Evolutionary conservation across 2,888 invertebrate genomes (phyloP), one percentile per base, ranked within the genome.

Genomic region (Isotomurus palustris): DNA sequence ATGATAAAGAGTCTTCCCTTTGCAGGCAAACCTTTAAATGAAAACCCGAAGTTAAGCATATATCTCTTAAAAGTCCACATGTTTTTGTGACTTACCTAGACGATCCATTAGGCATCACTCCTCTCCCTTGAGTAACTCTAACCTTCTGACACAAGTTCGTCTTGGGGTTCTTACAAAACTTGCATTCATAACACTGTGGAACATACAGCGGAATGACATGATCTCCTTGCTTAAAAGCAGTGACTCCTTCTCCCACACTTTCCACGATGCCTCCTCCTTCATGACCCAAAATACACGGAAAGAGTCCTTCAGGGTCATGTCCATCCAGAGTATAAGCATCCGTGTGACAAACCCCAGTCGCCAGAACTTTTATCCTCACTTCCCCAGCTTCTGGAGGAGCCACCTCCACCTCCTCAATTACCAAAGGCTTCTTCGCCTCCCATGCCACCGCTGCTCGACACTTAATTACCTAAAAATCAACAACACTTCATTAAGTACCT

Each of bases 261-360:
- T 96, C 97, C n/a, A 97, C 95, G 71, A 96, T 83, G 35, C 96
- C 96, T 55, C 85, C 87, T 32, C 97, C 97, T 78, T 99, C 99
- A 73, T 99, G 99, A 0, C 99, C 99, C 47, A 99, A 79, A 67
- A 99, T 79, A 3, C 89, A 88, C 0, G 97, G 97, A 72, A 95
- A 95, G 14, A 85, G 77, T 4, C 93, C 94, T 76, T 95, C 94
- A 0, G 93, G 86, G 76, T 95, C 94, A 62, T 84, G 81, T 2
- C 95, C 95, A 63, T 85, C 72, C 19, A 57, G 36, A 0, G 95
- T 92, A 73, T 90, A 93, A 0, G 91, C 86, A 77, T 95, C 95
- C 5, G 94, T 95, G 73, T 95, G 95, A 73, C 95, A 95, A 14
- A 95, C 80, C 22, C 84, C 93, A 55, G 88, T 88, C 40, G 88